Base-by-base conservation (phyloP, 1,140 invertebrate species). In the Bilobella aurantiaca region DNA sequence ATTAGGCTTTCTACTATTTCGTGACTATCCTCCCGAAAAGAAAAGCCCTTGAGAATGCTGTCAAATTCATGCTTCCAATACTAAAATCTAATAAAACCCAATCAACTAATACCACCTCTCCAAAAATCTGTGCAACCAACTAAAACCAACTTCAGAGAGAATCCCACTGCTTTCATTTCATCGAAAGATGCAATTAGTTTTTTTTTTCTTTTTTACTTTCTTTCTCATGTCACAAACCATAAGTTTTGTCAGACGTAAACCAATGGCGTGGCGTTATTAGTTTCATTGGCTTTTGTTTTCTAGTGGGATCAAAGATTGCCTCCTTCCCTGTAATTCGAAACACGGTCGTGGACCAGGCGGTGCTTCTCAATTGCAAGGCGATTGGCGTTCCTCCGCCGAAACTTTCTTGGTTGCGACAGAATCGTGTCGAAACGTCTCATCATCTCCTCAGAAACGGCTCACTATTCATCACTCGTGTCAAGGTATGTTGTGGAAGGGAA, bases 351-450 rank as follows among this genome's bases (percentile, higher is more conserved):
- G 74, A 73, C 37, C 68, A 77, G 27, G 67, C 74, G 16, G 74
- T 79, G 0, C 68, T 69, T 16, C 69, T 81, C 0, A 75, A 75
- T 12, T 81, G 80, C 66, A 65, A 74, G 25, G 74, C 75, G 8
- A 76, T 79, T 0, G 79, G 79, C 29, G 69, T 75, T 32, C 78
- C 79, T 0, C 30, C 63, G 0, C 78, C 77, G 1, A 67, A 70
- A 28, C 70, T 80, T 27, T 70, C 70, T 5, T 81, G 80, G 80
- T 71, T 69, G 27, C 66, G 68, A 30, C 66, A 69, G 32, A 47
- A 62, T 49, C 62, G 58, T 8, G 32, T 58, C 14, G 57, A 69
- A 62, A 25, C 62, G 46, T 16, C 65, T 72, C 56, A 67, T 30
- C 32, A 61, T 25, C 5, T 66, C 18, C 18, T 62, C 32, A 69